Evolutionary conservation across 2,797 vertebrate genomes (phyloP).

Genomic region (Falco biarmicus): DNA sequence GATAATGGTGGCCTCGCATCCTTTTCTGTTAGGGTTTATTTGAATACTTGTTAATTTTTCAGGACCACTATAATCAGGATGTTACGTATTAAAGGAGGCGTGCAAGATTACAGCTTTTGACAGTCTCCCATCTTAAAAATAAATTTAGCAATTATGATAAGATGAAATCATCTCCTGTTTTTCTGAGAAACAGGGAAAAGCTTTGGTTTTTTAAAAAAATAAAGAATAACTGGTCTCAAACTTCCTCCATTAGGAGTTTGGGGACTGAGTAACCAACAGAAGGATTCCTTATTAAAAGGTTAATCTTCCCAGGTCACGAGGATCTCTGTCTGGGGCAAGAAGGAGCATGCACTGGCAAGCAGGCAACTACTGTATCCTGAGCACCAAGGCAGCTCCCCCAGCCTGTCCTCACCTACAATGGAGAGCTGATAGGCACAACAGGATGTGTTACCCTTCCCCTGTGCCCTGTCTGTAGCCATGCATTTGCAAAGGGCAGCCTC

Average conservation of each 20-base stretch:
- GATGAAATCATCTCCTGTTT: conserved; percentile 65
- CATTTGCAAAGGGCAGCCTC: background rate
- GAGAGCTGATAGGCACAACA: background rate
- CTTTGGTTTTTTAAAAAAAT: background rate
- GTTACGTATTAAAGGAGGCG: conserved; percentile 21
- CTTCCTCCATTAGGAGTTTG: background rate
- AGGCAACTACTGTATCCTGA: background rate
- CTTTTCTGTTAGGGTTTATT: conserved; percentile 36
- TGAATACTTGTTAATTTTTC: conserved; percentile 59
- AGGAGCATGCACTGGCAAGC: background rate
- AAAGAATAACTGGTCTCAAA: background rate
- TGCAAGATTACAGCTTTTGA: conserved; percentile 56
- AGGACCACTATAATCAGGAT: conserved; percentile 53
- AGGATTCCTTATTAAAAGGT: background rate
- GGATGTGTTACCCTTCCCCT: background rate
- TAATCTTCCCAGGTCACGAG: background rate
- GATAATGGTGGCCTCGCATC: conserved; percentile 28
- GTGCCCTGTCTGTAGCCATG: fast-evolving
- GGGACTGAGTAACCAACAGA: background rate
- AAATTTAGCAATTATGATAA: conserved; percentile 39
- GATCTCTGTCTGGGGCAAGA: background rate
- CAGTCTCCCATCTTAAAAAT: conserved; percentile 55
- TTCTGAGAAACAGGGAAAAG: background rate
- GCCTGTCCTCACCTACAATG: background rate
- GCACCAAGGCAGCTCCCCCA: background rate